Percentiles rank a stretch among this genome's conserved stretches.
These are phyloP conservation scores for Dendrocincla fuliginosa DNA, from an alignment of 2,797 vertebrate genomes.

Conservation along the genomic window DNA sequence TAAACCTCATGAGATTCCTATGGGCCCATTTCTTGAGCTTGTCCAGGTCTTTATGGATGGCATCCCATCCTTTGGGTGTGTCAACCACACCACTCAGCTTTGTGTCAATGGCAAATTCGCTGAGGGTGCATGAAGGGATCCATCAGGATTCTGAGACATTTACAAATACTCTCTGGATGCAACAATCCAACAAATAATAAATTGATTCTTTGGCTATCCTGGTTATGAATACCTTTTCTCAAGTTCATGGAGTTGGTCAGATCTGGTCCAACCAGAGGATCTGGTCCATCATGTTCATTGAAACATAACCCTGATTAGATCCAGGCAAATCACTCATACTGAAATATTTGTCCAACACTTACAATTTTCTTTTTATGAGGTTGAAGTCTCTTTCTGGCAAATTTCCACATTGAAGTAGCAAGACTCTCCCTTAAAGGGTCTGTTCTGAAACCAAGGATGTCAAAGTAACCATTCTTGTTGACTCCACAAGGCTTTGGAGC, in stretches of 20 bases:
- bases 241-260: not conserved
- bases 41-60: not conserved
- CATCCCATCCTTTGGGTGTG: not conserved
- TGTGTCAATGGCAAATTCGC: not conserved
- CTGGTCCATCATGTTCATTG: not conserved
- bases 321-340: not conserved
- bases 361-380: not conserved
- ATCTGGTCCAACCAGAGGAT: too few species aligned
- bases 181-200: not conserved
- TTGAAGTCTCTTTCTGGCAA: not conserved
- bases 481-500: not conserved
- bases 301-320: not conserved
- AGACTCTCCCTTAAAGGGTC: not conserved
- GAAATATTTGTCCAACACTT: constrained; percentile 11
- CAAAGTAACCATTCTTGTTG: not conserved
- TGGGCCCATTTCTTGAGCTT: not conserved
- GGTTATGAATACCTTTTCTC: not conserved
- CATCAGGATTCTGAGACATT: not conserved
- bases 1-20: not conserved
- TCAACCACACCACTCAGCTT: not conserved
- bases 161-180: not conserved
- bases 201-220: not conserved
- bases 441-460: not conserved
- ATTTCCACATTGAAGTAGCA: not conserved
- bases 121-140: not conserved